A percentile compares a stretch with the other conserved stretches of the same genome.
Conservation (phyloP, 1,140 invertebrate species). For the Callitettix versicolor region DNA sequence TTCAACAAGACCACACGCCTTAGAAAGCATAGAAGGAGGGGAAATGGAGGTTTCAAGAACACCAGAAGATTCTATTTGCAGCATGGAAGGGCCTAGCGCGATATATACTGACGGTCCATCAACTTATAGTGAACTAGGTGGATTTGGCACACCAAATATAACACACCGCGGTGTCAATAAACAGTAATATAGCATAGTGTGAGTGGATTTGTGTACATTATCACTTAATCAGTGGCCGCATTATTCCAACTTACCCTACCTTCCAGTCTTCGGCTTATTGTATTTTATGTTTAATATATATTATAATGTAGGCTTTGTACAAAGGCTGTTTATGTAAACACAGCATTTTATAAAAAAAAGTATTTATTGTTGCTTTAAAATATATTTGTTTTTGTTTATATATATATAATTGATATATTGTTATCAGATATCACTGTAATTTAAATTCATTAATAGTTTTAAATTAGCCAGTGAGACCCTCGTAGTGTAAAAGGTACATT, state of each 20-base stretch:
- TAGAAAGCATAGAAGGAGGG: conserved; percentile 28
- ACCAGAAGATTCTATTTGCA: conserved; percentile 57
- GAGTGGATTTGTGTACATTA: no score
- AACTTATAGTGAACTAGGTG: conserved; percentile 29
- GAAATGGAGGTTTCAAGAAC: conserved; percentile 57
- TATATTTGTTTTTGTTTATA: no score
- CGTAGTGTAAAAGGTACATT: no score
- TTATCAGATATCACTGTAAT: no score
- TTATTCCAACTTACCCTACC: no score
- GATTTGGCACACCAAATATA: conserved; percentile 23
- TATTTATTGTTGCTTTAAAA: not conserved
- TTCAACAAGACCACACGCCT: conserved; percentile 33
- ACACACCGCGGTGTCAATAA: conserved; percentile 12
- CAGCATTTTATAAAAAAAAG: not conserved
- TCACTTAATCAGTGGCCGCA: no score
- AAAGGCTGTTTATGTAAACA: not conserved
- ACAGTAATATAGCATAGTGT: not conserved
- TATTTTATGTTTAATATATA: no score
- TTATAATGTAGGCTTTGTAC: no score
- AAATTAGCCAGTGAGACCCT: no score
- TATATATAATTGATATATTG: no score
- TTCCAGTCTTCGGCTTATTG: no score
- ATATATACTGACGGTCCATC: conserved; percentile 39
- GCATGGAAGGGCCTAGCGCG: conserved; percentile 53
- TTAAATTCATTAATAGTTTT: no score